Conservation (phyloP, 1,140 invertebrate species). For the Cyclargus thomasi region DNA sequence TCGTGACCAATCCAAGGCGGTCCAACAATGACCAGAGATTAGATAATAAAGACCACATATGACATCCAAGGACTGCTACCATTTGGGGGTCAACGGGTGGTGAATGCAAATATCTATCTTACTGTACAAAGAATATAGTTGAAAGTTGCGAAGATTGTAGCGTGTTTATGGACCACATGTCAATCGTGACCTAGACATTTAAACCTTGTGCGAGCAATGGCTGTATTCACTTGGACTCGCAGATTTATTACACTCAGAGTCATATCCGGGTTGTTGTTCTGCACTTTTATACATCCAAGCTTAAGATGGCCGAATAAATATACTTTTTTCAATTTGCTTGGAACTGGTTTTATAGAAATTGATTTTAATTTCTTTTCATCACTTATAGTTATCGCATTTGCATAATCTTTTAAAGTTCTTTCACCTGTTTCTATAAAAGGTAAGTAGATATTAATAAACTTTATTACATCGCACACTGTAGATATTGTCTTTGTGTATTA, state of each 20-base stretch:
- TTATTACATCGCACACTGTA: too few relatives aligned
- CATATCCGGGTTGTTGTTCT: conserved; percentile 4
- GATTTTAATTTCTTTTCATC: too few relatives aligned
- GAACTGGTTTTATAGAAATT: too few relatives aligned
- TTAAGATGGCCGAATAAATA: too few relatives aligned
- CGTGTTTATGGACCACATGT: conserved; percentile 25
- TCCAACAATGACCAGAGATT: conserved; percentile 41
- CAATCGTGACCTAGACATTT: conserved; percentile 50
- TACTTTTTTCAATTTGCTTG: too few relatives aligned
- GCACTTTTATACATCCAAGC: not conserved
- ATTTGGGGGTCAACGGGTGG: not conserved
- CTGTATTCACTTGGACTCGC: not conserved
- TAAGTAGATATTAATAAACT: too few relatives aligned
- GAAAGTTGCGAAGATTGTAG: not conserved
- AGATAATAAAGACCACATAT: conserved; percentile 41
- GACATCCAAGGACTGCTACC: conserved; percentile 43
- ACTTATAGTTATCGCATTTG: too few relatives aligned
- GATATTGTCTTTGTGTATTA: not conserved
- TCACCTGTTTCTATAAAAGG: too few relatives aligned
- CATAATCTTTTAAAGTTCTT: too few relatives aligned
- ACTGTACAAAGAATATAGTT: not conserved
- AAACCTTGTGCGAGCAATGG: conserved; percentile 15
- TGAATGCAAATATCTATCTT: not conserved
- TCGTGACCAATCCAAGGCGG: conserved; percentile 56
- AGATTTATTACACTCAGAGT: not conserved